Conservation (phyloP, 2,797 vertebrate genomes). For the Nasua narica region DNA sequence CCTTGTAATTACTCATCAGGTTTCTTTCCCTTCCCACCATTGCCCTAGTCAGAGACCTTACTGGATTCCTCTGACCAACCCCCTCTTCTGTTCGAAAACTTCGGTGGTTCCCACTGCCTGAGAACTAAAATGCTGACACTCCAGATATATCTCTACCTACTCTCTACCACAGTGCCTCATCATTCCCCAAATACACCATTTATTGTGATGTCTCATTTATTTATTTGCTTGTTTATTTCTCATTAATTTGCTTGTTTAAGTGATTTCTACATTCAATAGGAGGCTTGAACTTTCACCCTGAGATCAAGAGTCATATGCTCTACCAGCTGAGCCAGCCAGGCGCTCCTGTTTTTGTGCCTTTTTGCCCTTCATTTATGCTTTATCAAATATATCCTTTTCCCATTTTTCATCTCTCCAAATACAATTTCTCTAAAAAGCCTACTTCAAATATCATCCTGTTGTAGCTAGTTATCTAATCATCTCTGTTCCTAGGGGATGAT, state of each 20-base stretch:
- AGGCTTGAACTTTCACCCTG: background rate
- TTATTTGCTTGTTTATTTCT: no score
- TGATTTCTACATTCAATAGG: background rate
- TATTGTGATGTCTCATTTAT: background rate
- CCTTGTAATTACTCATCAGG: background rate
- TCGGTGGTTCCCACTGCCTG: background rate
- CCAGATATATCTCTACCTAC: accelerated
- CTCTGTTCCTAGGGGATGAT: background rate
- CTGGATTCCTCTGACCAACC: background rate
- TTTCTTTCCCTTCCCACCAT: background rate
- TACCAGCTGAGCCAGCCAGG: background rate
- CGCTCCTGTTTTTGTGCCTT: background rate
- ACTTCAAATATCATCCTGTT: background rate
- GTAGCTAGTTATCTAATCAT: background rate
- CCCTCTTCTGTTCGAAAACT: background rate
- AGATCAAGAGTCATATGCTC: background rate
- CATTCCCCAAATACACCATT: background rate
- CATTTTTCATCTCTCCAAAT: background rate
- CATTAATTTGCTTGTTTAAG: no score
- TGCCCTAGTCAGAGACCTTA: background rate
- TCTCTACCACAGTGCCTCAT: background rate
- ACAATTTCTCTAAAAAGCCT: background rate
- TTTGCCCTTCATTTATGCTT: background rate
- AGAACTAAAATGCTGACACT: background rate
- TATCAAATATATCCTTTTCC: background rate